phyloP scores from a whole-genome alignment of 1,140 invertebrate species.

The Panulirus ornatus region DNA sequence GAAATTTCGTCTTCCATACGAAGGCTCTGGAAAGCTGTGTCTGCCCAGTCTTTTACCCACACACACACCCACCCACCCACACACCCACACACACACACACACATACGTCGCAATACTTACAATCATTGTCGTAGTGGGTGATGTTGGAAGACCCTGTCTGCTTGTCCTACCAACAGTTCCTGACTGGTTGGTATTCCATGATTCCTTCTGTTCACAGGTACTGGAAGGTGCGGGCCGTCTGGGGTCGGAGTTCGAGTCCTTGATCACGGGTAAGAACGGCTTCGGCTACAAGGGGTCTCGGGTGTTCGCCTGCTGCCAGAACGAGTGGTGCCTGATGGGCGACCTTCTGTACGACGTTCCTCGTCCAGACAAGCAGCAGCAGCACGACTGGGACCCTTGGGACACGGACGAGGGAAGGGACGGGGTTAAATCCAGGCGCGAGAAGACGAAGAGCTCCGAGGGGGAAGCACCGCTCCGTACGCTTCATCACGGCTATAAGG shows the following conservation, averaged over 20 bases:
- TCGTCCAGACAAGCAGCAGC: background rate
- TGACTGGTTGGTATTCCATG: no score
- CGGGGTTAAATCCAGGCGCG: background rate
- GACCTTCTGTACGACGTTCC: constrained; percentile 46
- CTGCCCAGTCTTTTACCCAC: no score
- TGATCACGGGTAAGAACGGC: constrained; percentile 30
- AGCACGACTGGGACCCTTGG: constrained; percentile 31
- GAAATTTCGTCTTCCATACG: no score
- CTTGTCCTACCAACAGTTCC: no score
- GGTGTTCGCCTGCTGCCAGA: constrained; percentile 60
- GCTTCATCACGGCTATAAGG: constrained; percentile 22
- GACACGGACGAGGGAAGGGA: background rate
- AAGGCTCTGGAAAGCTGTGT: no score
- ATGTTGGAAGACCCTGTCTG: no score
- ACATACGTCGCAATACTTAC: no score
- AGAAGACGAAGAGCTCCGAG: background rate
- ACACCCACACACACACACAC: no score
- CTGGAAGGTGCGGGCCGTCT: constrained; percentile 11
- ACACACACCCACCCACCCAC: no score
- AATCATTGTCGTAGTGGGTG: no score
- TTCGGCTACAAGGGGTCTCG: constrained; percentile 60
- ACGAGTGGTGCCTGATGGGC: constrained; percentile 60
- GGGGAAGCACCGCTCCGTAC: background rate
- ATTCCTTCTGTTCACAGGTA: background rate
- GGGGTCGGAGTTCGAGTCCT: constrained; percentile 31